Conservation (phyloP, 2,888 invertebrate species). For the Leptogaster cylindrica region DNA sequence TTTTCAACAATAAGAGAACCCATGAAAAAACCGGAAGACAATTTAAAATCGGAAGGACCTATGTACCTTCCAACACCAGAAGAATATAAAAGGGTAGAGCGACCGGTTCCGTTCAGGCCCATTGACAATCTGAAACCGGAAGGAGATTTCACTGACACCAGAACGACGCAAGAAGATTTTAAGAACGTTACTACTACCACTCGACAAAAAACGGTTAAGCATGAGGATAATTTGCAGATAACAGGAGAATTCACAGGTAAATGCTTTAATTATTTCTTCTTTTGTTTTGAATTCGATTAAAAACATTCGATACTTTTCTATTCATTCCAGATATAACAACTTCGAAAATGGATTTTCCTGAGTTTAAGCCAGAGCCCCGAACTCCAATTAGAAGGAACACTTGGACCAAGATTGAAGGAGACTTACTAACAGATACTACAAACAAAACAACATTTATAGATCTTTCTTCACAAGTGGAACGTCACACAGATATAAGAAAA, state of each 20-base stretch:
- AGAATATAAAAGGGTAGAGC: constrained; percentile 65
- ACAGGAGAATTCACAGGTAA: constrained; percentile 74
- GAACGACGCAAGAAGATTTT: constrained; percentile 62
- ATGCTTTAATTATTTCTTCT: neutral
- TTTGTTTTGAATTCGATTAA: too few relatives aligned
- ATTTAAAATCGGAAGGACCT: constrained; percentile 69
- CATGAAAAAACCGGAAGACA: constrained; percentile 67
- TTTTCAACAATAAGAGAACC: constrained; percentile 55
- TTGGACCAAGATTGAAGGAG: constrained; percentile 79
- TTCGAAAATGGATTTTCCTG: constrained; percentile 72
- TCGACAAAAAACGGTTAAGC: constrained; percentile 63
- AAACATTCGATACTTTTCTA: neutral
- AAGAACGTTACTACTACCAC: constrained; percentile 30
- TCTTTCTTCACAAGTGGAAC: constrained; percentile 66
- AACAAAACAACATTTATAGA: constrained; percentile 71
- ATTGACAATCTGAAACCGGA: constrained; percentile 66
- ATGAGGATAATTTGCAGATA: constrained; percentile 68
- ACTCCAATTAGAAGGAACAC: constrained; percentile 74
- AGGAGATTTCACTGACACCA: constrained; percentile 63
- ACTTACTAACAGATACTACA: constrained; percentile 74
- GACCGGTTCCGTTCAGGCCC: constrained; percentile 62
- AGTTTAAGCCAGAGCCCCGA: constrained; percentile 70
- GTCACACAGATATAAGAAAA: constrained; percentile 67
- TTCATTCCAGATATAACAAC: constrained; percentile 71
- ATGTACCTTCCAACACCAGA: constrained; percentile 61